Evolutionary conservation across 2,797 vertebrate genomes (phyloP), one percentile per base, ranked within the genome.

Genomic region (Hyperoplus immaculatus): DNA sequence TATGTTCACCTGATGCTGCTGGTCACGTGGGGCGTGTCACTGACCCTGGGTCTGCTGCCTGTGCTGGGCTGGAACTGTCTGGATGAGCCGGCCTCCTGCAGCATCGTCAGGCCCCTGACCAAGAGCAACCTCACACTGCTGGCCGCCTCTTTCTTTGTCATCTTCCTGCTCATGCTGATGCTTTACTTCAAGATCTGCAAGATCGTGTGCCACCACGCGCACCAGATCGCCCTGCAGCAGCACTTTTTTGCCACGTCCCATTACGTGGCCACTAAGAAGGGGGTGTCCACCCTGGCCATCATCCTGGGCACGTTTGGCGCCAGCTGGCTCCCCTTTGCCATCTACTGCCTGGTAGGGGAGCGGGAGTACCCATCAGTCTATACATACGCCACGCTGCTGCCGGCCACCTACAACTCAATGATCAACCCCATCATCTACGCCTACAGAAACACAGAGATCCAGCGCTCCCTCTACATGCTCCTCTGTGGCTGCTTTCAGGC

Each of bases 381-480:
- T 90, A 99, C 98, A 0, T 99, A 99, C 0, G 97, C 97, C 76
- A 99, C 98, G 0, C 95, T 99, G 53, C 94, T 99, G 67, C 98
- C 98, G 0, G 98, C 98, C 15, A 99, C 98, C 63, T 99, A 99
- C 93, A 99, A 99, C 95, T 99, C 98, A 79, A 99, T 99, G 97
- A 98, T 99, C 94, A 99, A 99, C 81, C 98, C 98, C 70, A 98
- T 99, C 87, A 99, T 99, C 86, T 99, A 99, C 38, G 98, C 98
- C 91, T 99, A 97, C 93, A 96, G 98, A 75, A 99, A 99, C 84
- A 89, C 97, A 64, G 98, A 99, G 89, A 99, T 99, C 80, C 98
- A 99, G 93, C 96, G 97, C 80, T 97, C 97, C 80, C 94, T 99
- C 81, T 97, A 96, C 92, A 95, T 98, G 89, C 95, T 99, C 5